Evolutionary conservation across 2,888 invertebrate genomes (phyloP).

Genomic region (Ypsolopha sequella): DNA sequence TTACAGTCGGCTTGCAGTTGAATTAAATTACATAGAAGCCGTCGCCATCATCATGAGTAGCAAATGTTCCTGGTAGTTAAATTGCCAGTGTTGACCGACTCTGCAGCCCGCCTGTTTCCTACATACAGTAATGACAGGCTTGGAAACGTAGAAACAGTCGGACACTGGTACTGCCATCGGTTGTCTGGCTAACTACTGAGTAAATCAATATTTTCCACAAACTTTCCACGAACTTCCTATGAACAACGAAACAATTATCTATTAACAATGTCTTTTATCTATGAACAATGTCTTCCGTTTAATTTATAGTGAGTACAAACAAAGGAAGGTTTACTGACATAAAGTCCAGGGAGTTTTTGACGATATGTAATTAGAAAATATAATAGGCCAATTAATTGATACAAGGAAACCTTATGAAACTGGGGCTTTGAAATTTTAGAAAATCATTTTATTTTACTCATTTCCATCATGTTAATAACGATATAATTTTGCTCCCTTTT

Average conservation of each 20-base stretch:
- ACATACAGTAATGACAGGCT: background rate
- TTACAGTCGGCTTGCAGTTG: background rate
- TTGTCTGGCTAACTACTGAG: constrained; percentile 8
- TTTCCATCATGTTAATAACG: no score
- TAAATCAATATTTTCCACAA: constrained; percentile 19
- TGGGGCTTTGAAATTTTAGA: no score
- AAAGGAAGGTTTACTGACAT: no score
- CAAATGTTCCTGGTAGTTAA: constrained; percentile 1
- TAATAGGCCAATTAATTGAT: no score
- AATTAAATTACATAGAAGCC: constrained; percentile 2
- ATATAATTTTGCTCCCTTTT: no score
- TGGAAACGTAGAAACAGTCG: background rate
- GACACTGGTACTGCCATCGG: background rate
- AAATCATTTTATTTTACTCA: no score
- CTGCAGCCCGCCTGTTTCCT: background rate
- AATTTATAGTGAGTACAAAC: no score
- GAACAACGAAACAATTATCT: constrained; percentile 15
- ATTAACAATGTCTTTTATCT: background rate
- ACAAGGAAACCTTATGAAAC: no score
- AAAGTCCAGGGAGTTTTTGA: no score
- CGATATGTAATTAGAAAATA: no score
- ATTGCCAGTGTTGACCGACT: background rate
- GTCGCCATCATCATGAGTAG: constrained; percentile 1
- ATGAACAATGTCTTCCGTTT: no score
- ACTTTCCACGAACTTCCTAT: constrained; percentile 19